phyloP scores from a whole-genome alignment of 2,888 invertebrate species.

The Anthrax anthrax region DNA sequence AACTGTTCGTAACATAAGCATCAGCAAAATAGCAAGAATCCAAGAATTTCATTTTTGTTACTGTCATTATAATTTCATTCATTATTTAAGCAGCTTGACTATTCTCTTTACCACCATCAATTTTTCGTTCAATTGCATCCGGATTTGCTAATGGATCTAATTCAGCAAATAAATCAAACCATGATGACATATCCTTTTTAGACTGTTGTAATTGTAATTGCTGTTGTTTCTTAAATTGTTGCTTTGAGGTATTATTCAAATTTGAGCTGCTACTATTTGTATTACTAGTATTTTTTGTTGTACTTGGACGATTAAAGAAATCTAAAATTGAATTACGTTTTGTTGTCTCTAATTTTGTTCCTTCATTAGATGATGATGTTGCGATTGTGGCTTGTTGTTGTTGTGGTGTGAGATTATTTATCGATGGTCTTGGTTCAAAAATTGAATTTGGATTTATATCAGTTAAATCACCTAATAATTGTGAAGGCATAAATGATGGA shows the following conservation, averaged over 20 bases:
- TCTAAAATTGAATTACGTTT: slow-evolving; percentile 11
- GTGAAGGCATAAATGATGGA: slow-evolving; percentile 37
- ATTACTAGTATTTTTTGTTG: slow-evolving; percentile 2
- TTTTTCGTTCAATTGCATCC: slow-evolving; percentile 37
- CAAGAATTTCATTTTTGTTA: too few species aligned
- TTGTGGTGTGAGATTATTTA: not conserved
- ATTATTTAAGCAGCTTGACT: slow-evolving; percentile 37
- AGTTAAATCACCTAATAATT: slow-evolving; percentile 19
- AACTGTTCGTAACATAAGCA: too few species aligned
- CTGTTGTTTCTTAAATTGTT: slow-evolving; percentile 6
- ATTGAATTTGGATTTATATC: too few species aligned
- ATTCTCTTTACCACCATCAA: slow-evolving; percentile 28
- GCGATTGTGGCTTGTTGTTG: not conserved
- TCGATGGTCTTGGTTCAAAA: not conserved
- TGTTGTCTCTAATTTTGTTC: not conserved
- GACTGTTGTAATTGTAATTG: slow-evolving; percentile 24
- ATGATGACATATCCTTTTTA: slow-evolving; percentile 45
- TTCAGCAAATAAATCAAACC: slow-evolving; percentile 88
- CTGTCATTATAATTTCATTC: too few species aligned
- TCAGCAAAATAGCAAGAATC: too few species aligned
- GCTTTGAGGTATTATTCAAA: not conserved
- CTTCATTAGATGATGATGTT: not conserved
- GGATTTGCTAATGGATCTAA: slow-evolving; percentile 84
- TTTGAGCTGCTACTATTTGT: not conserved
- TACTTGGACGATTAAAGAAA: slow-evolving; percentile 9